Base-by-base conservation (phyloP, 2,113 vertebrate species). In the Piprites chloris region DNA sequence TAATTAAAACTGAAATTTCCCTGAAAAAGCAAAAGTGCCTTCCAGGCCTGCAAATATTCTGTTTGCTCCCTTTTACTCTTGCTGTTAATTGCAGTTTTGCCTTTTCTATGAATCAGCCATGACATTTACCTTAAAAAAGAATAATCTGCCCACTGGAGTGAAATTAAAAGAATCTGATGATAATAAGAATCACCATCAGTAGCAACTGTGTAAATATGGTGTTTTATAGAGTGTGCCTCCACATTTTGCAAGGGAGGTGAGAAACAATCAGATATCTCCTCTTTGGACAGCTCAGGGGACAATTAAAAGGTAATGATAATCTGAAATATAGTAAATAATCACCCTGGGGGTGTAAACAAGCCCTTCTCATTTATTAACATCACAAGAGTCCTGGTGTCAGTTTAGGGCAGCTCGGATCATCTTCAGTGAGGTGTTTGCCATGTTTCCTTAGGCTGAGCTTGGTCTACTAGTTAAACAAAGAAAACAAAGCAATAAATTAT, bases 401-500 rank as follows among this genome's bases (percentile, higher is more conserved):
- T 52, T 86, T 37, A 28, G 39, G 79, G 76, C 76, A 53, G 71
- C 61, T 81, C 49, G 53, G 61, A 76, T 47, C 74, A 72, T 83
- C 89, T 85, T 92, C 49, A 85, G 66, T 44, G 83, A 88, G 75
- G 17, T 9, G 39, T 76, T 94, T 75, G 65, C 65, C 28, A 11
- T 6, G 39, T 91, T 93, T 92, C 55, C 81, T 91, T 72, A 81
- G 89, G 65, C 89, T 93, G 89, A 95, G 67, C 58, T 88, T 79
- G 53, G 52, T 74, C 79, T 28, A 5, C 37, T 90, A 62, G 33
- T 97, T 86, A 93, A 89, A 97, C 89, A 98, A 95, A 98, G 95
- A 87, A 97, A 98, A 95, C 90, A 87, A 17, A 35, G 85, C 21
- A 85, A 92, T 96, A 97, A 97, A 98, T 97, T 96, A 95, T 96